phyloP scores from a whole-genome alignment of 64 coral and sea anemone species.

The Anthopleura sola region DNA sequence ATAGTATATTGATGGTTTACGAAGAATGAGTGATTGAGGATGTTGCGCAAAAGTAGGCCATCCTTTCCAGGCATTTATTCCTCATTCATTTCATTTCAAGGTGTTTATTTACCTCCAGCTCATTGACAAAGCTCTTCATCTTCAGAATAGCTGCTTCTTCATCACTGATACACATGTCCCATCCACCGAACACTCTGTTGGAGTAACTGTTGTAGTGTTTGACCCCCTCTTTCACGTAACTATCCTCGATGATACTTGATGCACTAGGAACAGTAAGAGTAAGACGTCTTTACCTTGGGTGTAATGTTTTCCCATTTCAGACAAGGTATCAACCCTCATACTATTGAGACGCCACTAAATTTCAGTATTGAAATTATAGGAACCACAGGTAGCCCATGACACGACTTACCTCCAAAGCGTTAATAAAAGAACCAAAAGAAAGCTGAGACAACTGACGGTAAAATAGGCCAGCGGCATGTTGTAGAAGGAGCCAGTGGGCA shows the following conservation, averaged over 20 bases:
- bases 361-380: too few species aligned
- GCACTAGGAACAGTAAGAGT: conserved; percentile 33
- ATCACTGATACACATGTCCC: conserved; percentile 93
- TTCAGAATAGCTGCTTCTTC: conserved; percentile 60
- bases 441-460: conserved; percentile 48
- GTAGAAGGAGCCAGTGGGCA: conserved; percentile 42
- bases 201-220: conserved; percentile 73
- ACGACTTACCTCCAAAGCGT: conserved; percentile 56
- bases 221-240: conserved; percentile 82
- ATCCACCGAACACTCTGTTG: conserved; percentile 87
- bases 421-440: conserved; percentile 57
- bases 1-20: too few species aligned
- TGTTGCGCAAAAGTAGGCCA: too few species aligned
- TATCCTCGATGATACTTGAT: conserved; percentile 87
- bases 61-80: too few species aligned
- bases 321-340: too few species aligned
- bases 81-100: neutral
- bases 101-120: conserved; percentile 53
- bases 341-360: too few species aligned
- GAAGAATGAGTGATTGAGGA: too few species aligned
- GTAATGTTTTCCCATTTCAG: too few species aligned
- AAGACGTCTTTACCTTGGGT: neutral
- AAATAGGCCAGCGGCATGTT: conserved; percentile 88
- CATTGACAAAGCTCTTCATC: conserved; percentile 71
- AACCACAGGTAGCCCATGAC: too few species aligned